Evolutionary conservation across 2,113 vertebrate genomes (phyloP).

Genomic region (Nothobranchius kuhntae): DNA sequence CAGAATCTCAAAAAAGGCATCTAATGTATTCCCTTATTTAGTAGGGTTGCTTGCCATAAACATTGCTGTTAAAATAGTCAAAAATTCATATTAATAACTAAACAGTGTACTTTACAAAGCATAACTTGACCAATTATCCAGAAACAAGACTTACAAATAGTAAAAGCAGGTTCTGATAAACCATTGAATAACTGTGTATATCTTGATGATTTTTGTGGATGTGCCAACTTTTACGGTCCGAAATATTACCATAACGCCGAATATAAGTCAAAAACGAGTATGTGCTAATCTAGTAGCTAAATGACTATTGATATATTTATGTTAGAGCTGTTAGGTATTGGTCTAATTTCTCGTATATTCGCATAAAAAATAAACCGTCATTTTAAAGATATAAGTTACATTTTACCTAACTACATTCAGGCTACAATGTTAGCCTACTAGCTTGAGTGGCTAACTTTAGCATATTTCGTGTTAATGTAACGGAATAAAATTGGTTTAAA

Average conservation of each 20-base stretch:
- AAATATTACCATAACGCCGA: background rate
- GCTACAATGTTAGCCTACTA: conserved; percentile 21
- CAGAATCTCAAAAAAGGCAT: conserved; percentile 3
- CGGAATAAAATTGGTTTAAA: background rate
- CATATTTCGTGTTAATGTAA: background rate
- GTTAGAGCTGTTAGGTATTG: background rate
- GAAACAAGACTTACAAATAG: no score
- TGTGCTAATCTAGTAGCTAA: no score
- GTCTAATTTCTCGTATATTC: background rate
- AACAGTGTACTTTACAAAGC: no score
- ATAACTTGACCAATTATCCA: no score
- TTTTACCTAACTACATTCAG: background rate
- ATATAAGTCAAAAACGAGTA: no score
- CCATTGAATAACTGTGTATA: background rate
- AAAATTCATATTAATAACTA: background rate
- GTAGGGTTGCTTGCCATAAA: background rate
- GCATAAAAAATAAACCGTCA: background rate
- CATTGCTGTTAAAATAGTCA: background rate
- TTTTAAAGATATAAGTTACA: fast-evolving
- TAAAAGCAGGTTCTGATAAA: no score
- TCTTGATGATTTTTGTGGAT: no score
- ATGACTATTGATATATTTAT: background rate
- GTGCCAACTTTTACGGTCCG: no score
- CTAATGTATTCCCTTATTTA: conserved; percentile 5
- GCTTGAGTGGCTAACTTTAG: background rate